Base-by-base conservation (phyloP, 2,113 vertebrate species). In the Xenus cinereus region DNA sequence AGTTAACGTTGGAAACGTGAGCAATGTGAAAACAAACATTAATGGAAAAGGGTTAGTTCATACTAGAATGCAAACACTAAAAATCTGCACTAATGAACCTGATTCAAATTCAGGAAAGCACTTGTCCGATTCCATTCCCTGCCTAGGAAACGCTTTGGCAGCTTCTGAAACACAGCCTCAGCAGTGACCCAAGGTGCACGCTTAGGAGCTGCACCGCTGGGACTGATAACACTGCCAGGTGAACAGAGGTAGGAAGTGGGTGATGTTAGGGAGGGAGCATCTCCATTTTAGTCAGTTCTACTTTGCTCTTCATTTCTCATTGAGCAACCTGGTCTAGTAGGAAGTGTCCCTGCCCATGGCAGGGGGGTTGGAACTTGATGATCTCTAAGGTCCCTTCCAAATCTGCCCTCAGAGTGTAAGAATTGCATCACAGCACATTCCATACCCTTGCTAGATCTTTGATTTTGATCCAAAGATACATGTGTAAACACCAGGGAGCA, bases 51-150 rank as follows among this genome's bases (percentile, higher is more conserved):
- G 16, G 8, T 45, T 48, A 50, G 32, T 82, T 87, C 41, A 30
- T 33, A 73, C 16, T 67, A 82, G 60, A 89, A 93, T 5, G 45
- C 27, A 92, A 78, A 89, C 48, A 81, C 84, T 26, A 60, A 64
- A 82, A 83, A 57, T 59, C 46, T 75, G 12, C 68, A 69, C 15
- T 86, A 68, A 39, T 45, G 27, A 89, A 89, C 13, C 9, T n/a
- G 60, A 96, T 91, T 91, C 39, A 95, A 84, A 92, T 94, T 92
- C 83, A 84, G 64, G 24, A 81, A 89, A 84, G 86, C 51, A 75
- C n/a, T 71, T 78, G 46, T 43, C 84, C 76, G 43, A 16, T 59
- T 88, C 35, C 64, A 48, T 33, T 85, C 64, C n/a, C 63, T 71
- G 43, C 22, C 68, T 53, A 63, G 33, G 48, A 94, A 90, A 51